phyloP scores from a whole-genome alignment of 2,888 invertebrate species.

The Leptura quadrifasciata region DNA sequence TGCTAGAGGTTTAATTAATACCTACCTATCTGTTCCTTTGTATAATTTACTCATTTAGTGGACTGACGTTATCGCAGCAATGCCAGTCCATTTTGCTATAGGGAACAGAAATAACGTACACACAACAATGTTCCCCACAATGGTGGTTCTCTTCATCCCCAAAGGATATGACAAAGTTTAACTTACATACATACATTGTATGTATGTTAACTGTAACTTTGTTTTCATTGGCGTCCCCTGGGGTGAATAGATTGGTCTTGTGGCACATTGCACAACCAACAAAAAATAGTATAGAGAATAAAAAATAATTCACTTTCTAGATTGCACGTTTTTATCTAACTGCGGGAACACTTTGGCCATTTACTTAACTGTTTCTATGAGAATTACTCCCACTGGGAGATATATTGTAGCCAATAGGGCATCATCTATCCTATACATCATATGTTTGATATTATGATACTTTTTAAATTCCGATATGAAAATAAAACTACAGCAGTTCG shows the following conservation, averaged over 20 bases:
- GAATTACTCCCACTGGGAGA: not conserved
- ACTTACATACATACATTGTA: conserved; percentile 13
- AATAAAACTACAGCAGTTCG: no score
- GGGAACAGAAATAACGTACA: conserved; percentile 19
- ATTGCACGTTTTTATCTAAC: not conserved
- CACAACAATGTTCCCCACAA: conserved; percentile 27
- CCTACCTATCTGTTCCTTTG: conserved; percentile 21
- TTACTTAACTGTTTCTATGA: not conserved
- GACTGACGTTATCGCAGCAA: conserved; percentile 25
- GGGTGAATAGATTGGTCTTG: not conserved
- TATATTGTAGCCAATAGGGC: not conserved
- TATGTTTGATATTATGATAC: not conserved
- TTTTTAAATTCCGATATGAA: no score
- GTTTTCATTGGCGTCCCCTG: not conserved
- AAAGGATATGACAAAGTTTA: conserved; percentile 30
- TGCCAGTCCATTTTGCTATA: conserved; percentile 13
- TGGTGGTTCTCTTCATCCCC: conserved; percentile 10
- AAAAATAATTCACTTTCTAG: not conserved
- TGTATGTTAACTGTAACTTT: conserved; percentile 5
- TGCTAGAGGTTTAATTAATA: not conserved
- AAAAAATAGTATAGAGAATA: not conserved
- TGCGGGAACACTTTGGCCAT: not conserved
- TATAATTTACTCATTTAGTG: conserved; percentile 31
- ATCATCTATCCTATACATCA: not conserved
- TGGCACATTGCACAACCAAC: not conserved